Evolutionary conservation across 2,888 invertebrate genomes (phyloP).

Genomic region (Parnassius apollo): DNA sequence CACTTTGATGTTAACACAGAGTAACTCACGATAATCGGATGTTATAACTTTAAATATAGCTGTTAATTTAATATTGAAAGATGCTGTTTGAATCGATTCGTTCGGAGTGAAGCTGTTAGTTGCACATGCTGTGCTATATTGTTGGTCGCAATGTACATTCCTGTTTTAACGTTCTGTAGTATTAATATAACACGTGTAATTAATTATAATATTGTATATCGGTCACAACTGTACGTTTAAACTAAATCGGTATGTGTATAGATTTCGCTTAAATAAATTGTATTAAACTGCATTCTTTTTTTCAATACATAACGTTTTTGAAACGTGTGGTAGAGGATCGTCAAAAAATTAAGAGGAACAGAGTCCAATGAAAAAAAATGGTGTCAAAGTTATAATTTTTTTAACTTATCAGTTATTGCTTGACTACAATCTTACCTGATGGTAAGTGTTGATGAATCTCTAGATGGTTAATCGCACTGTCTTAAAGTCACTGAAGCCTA

Average conservation of each 20-base stretch:
- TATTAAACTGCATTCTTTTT: slow-evolving; percentile 44
- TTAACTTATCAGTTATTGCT: too few species aligned
- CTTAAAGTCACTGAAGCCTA: too few species aligned
- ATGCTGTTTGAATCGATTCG: neutral
- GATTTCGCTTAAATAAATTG: slow-evolving; percentile 69
- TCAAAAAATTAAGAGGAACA: too few species aligned
- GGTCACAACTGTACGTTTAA: slow-evolving; percentile 53
- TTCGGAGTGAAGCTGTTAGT: neutral
- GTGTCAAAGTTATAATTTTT: too few species aligned
- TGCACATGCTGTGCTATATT: slow-evolving; percentile 4
- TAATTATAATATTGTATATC: slow-evolving; percentile 38
- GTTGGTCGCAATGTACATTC: slow-evolving; percentile 22
- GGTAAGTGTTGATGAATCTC: too few species aligned
- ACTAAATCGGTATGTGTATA: slow-evolving; percentile 58
- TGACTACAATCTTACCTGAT: too few species aligned
- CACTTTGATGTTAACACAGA: neutral
- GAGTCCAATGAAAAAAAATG: too few species aligned
- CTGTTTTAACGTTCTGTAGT: slow-evolving; percentile 34
- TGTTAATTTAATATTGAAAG: too few species aligned
- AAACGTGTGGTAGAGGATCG: too few species aligned
- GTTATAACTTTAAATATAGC: too few species aligned
- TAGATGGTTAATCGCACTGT: too few species aligned
- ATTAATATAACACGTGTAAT: slow-evolving; percentile 25
- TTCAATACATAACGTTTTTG: neutral
- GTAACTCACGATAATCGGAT: too few species aligned